Percentiles rank a stretch among this genome's conserved stretches.
These are phyloP conservation scores for Ellobius talpinus DNA, from an alignment of 2,113 vertebrate genomes.

Conservation along the genomic window DNA sequence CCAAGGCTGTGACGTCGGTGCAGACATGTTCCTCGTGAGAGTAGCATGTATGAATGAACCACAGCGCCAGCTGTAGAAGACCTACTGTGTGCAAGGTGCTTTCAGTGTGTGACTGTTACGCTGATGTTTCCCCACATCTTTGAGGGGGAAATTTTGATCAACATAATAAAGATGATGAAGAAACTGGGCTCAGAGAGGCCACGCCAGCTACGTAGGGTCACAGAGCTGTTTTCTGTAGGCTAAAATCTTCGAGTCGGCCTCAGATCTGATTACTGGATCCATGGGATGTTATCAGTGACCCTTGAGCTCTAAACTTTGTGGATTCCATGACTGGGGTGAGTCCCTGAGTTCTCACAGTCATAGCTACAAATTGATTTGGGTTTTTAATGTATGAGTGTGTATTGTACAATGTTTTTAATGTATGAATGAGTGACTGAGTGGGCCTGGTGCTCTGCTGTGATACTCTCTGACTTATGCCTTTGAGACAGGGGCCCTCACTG, in stretches of 20 bases:
- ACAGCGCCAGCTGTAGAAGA: background rate
- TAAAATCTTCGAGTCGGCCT: background rate
- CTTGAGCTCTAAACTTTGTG: background rate
- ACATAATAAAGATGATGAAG: background rate
- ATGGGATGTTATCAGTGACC: background rate
- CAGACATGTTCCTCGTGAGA: background rate
- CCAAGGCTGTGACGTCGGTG: rapidly evolving
- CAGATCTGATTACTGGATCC: rapidly evolving
- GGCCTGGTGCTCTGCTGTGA: background rate
- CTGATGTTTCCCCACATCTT: too few relatives aligned
- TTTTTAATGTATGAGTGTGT: background rate
- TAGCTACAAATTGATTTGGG: background rate
- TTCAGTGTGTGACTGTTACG: rapidly evolving
- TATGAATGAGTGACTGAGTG: too few relatives aligned
- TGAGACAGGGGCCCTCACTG: background rate
- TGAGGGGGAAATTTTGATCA: background rate
- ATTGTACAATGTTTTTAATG: too few relatives aligned
- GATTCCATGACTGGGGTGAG: background rate
- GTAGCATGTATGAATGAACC: rapidly evolving
- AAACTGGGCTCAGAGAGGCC: background rate
- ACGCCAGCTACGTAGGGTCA: background rate
- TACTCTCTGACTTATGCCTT: too few relatives aligned
- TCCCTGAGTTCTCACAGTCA: background rate
- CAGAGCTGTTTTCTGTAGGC: background rate
- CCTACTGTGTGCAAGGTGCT: rapidly evolving